These are phyloP conservation scores for Drosophila repletoides DNA, from an alignment of 1,140 invertebrate species.

Conservation along the genomic window DNA sequence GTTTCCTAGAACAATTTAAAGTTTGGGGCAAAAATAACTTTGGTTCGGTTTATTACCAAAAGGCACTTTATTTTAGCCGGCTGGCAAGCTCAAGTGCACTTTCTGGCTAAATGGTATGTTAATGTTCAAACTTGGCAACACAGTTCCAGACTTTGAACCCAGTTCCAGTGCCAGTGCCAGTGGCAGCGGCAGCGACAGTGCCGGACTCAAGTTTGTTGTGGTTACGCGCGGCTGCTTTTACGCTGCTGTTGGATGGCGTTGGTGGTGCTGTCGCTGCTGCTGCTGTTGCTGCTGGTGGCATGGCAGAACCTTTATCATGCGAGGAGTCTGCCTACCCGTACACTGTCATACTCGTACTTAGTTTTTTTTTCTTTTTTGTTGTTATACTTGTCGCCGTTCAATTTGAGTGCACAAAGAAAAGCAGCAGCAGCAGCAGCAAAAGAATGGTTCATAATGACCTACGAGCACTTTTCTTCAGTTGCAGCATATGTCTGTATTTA, in stretches of 20 bases:
- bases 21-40: constrained; percentile 13
- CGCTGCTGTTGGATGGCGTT: constrained; percentile 15
- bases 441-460: constrained; percentile 15
- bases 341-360: constrained; percentile 40
- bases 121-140: constrained; percentile 41
- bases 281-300: constrained; percentile 35
- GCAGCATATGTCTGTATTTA: constrained; percentile 13
- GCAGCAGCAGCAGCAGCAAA: constrained; percentile 30
- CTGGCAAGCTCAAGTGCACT: constrained; percentile 28
- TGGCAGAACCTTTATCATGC: constrained; percentile 50
- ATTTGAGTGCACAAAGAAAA: constrained; percentile 75
- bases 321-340: constrained; percentile 1
- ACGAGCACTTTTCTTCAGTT: background rate
- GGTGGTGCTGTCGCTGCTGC: constrained; percentile 9
- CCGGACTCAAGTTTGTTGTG: constrained; percentile 37
- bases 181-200: too few relatives aligned
- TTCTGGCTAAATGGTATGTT: constrained; percentile 59
- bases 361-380: constrained; percentile 27
- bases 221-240: constrained; percentile 64
- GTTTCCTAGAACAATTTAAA: constrained; percentile 37
- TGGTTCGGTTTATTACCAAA: constrained; percentile 12
- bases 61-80: constrained; percentile 24
- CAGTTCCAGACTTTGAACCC: constrained; percentile 24
- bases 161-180: constrained; percentile 3
- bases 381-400: constrained; percentile 65